Conservation (phyloP, 2,113 vertebrate species). For the Aphyosemion australe region DNA sequence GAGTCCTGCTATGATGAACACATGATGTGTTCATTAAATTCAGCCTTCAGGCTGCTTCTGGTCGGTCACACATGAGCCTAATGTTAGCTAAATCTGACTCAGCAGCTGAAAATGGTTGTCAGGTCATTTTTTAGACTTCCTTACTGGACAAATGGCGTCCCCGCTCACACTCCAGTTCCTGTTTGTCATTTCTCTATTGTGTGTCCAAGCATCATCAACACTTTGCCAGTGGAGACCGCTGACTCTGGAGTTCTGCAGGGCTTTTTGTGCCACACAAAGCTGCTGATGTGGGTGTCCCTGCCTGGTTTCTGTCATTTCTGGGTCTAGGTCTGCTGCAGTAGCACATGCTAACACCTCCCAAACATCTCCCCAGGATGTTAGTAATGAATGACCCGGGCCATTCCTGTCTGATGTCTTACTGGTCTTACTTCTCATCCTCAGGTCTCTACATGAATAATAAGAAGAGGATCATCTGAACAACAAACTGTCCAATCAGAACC, state of each 20-base stretch:
- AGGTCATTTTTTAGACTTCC: not conserved
- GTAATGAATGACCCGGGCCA: not conserved
- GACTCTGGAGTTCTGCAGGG: slow-evolving; percentile 41
- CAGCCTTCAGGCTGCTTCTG: not conserved
- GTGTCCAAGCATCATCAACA: slow-evolving; percentile 30
- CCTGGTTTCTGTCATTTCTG: slow-evolving; percentile 14
- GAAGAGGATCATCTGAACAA: not conserved
- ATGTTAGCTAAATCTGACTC: not conserved
- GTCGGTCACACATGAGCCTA: not conserved
- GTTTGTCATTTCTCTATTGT: too few relatives aligned
- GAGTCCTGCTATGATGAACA: too few relatives aligned
- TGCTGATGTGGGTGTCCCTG: slow-evolving; percentile 48
- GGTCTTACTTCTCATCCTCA: slow-evolving; percentile 16
- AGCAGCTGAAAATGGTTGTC: not conserved
- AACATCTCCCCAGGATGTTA: not conserved
- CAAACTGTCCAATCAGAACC: not conserved
- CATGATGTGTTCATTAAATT: too few relatives aligned
- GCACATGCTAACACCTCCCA: slow-evolving; percentile 10
- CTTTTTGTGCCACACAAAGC: slow-evolving; percentile 47
- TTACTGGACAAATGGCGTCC: too few relatives aligned
- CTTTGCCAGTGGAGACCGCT: slow-evolving; percentile 57
- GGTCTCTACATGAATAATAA: slow-evolving; percentile 18
- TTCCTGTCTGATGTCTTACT: slow-evolving; percentile 1
- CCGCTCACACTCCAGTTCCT: too few relatives aligned
- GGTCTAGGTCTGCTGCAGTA: slow-evolving; percentile 9